A percentile compares a stretch with the other conserved stretches of the same genome.
Evolutionary conservation across 1,140 invertebrate genomes (phyloP).

Genomic region (Heliconius congener): DNA sequence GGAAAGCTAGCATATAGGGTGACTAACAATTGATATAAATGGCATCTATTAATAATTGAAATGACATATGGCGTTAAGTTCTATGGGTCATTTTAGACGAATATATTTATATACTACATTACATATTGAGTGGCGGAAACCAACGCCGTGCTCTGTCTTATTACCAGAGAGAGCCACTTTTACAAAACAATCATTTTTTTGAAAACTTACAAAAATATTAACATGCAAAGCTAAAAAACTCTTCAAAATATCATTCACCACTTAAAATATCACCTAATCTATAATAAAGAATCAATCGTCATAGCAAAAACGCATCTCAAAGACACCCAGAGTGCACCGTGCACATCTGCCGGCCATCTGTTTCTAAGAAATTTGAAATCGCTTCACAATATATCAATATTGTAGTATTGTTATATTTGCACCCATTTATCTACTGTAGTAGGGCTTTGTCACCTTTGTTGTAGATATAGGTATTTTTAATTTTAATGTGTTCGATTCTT

Average conservation of each 20-base stretch:
- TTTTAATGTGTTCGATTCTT: not conserved
- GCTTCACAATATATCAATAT: conserved; percentile 12
- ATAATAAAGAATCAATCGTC: not conserved
- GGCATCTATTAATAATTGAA: too few relatives aligned
- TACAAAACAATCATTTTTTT: too few relatives aligned
- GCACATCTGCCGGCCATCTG: conserved; percentile 38
- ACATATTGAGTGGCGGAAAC: not conserved
- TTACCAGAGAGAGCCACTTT: too few relatives aligned
- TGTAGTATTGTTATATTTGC: conserved; percentile 50
- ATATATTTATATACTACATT: not conserved
- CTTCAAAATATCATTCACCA: not conserved
- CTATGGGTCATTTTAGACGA: too few relatives aligned
- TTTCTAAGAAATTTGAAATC: conserved; percentile 32
- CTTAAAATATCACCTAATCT: not conserved
- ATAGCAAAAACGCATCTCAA: conserved; percentile 13
- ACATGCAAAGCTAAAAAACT: too few relatives aligned
- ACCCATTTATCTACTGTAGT: conserved; percentile 44
- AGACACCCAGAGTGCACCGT: not conserved
- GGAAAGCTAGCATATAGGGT: too few relatives aligned
- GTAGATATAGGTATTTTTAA: not conserved
- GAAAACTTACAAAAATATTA: too few relatives aligned
- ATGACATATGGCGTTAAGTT: too few relatives aligned
- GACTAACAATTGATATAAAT: too few relatives aligned
- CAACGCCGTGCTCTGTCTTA: not conserved
- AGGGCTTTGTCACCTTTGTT: not conserved